Percentiles rank a stretch among this genome's conserved stretches.
Evolutionary conservation across 2,888 invertebrate species (phyloP).

Genomic region (Cabera pusaria): DNA sequence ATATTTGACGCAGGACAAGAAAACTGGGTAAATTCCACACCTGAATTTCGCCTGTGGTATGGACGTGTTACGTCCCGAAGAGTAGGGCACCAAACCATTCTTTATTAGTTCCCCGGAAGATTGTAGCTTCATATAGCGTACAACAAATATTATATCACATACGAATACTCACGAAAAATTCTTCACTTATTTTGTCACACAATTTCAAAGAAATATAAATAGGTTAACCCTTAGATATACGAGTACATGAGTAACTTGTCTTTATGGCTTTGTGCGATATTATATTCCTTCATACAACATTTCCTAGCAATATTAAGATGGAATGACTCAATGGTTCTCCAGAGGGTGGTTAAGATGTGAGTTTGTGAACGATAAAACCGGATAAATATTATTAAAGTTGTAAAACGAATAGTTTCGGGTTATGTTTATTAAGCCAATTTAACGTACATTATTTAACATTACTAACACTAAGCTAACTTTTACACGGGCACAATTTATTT

Average conservation of each 20-base stretch:
- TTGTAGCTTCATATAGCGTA: constrained; percentile 18
- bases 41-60: constrained; percentile 60
- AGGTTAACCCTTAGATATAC: constrained; percentile 6
- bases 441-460: too few relatives aligned
- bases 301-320: constrained; percentile 1
- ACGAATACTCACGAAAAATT: constrained; percentile 22
- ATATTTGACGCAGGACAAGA: constrained; percentile 64
- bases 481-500: constrained; percentile 40
- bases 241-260: constrained; percentile 6
- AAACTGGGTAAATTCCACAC: constrained; percentile 48
- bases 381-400: constrained; percentile 29
- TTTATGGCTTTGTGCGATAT: constrained; percentile 7
- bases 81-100: constrained; percentile 45
- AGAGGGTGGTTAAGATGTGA: constrained; percentile 2
- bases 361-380: constrained; percentile 2
- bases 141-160: constrained; percentile 31
- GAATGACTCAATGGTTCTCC: constrained; percentile 3
- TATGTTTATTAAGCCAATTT: too few relatives aligned
- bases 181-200: constrained; percentile 24
- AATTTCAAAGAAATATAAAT: constrained; percentile 18
- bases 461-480: constrained; percentile 36
- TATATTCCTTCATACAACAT: constrained; percentile 5
- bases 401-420: too few relatives aligned
- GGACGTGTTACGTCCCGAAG: constrained; percentile 47
- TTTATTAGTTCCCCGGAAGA: constrained; percentile 50